phyloP scores from a whole-genome alignment of 2,888 invertebrate species.

The Lapara coniferarum region DNA sequence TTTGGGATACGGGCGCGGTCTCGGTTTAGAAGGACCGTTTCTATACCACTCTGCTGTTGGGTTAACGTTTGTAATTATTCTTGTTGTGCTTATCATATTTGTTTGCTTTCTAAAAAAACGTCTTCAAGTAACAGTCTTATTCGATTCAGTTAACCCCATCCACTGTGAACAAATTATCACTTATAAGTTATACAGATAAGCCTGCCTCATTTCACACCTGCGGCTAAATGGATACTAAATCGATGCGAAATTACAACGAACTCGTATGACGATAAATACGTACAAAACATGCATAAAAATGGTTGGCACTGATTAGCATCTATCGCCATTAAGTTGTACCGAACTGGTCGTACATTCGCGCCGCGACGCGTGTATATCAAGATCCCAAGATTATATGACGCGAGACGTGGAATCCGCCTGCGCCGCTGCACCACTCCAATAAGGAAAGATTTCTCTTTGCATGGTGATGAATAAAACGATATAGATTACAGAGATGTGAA shows the following conservation, averaged over 20 bases:
- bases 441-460: conserved; percentile 1
- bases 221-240: conserved; percentile 36
- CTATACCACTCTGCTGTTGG: not conserved
- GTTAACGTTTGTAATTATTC: not conserved
- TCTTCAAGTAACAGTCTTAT: not conserved
- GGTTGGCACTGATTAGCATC: conserved; percentile 30
- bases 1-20: conserved; percentile 44
- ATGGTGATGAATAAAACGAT: conserved; percentile 9
- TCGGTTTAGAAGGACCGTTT: conserved; percentile 7
- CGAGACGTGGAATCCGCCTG: conserved; percentile 17
- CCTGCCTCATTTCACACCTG: conserved; percentile 10
- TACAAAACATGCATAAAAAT: conserved; percentile 27
- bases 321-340: conserved; percentile 28
- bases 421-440: conserved; percentile 10
- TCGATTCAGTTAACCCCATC: not conserved
- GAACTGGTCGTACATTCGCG: conserved; percentile 20
- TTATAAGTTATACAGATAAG: not conserved
- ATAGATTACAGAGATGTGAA: not conserved
- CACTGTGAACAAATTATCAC: not conserved
- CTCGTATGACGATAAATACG: conserved; percentile 26
- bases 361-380: conserved; percentile 23
- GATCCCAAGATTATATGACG: conserved; percentile 25
- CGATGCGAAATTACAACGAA: conserved; percentile 15
- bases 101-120: not conserved
- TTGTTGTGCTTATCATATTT: not conserved